A percentile compares a stretch with the other conserved stretches of the same genome.
phyloP scores from a whole-genome alignment of 2,113 vertebrate species.

The Macrotus californicus region DNA sequence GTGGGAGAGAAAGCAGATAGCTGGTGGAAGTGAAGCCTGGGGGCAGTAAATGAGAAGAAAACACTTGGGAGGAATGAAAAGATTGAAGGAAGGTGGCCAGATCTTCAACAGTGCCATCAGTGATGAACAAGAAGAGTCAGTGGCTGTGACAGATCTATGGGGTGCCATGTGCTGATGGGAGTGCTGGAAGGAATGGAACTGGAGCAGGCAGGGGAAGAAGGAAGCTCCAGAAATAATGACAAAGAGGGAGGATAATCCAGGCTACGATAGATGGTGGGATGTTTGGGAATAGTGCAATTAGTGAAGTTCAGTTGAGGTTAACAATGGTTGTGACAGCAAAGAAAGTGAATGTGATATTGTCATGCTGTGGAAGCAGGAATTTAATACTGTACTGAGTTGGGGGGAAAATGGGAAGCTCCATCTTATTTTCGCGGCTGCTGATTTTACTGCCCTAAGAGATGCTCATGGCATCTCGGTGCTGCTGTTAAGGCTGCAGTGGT shows the following conservation, averaged over 20 bases:
- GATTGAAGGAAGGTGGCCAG: background rate
- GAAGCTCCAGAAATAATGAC: background rate
- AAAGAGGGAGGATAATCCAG: background rate
- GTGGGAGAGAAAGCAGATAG: background rate
- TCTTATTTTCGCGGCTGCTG: background rate
- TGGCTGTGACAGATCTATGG: background rate
- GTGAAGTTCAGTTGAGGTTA: background rate
- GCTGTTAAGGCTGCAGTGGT: background rate
- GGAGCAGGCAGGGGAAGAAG: background rate
- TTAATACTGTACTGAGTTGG: background rate
- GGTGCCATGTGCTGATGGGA: background rate
- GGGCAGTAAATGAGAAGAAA: background rate
- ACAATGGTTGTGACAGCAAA: background rate
- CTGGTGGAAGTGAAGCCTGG: background rate
- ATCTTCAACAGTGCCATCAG: background rate
- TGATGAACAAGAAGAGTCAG: background rate
- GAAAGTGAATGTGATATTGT: background rate
- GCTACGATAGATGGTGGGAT: background rate
- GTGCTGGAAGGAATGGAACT: background rate
- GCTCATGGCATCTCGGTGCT: background rate
- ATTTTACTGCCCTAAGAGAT: background rate
- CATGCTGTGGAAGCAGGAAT: background rate
- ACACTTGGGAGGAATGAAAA: background rate
- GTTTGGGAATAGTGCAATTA: background rate
- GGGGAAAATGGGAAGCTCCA: background rate